Conservation (phyloP, 2,113 vertebrate genomes). For the Coturnix japonica region DNA sequence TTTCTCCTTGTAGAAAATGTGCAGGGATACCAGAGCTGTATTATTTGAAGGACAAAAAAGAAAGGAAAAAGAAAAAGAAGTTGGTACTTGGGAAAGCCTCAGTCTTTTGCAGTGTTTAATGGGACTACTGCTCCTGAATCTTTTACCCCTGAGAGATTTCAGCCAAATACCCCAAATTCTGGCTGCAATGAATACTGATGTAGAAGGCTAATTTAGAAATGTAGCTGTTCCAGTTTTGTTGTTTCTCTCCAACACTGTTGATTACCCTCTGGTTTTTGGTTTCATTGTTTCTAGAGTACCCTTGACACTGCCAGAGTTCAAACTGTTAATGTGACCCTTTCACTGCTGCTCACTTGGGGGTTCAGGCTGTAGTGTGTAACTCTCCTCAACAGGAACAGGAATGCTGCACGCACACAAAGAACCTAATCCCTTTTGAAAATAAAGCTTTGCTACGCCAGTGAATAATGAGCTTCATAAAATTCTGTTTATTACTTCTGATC, state of each 20-base stretch:
- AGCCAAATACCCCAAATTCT: not conserved
- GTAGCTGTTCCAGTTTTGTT: not conserved
- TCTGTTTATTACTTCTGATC: not conserved
- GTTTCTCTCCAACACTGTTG: not conserved
- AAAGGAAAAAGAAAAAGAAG: not conserved
- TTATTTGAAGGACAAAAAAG: not conserved
- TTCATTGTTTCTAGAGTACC: not conserved
- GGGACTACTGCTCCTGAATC: not conserved
- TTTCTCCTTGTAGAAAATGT: conserved; percentile 6
- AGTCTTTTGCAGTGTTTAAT: not conserved
- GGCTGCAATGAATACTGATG: not conserved
- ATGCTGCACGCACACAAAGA: not conserved
- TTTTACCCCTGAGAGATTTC: not conserved
- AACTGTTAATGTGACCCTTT: not conserved
- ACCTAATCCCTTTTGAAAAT: not conserved
- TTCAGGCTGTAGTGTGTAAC: not conserved
- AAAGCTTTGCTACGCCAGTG: not conserved
- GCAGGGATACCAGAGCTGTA: not conserved
- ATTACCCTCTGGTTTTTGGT: not conserved
- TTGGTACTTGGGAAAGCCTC: not conserved
- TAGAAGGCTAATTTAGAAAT: not conserved
- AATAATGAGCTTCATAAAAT: not conserved
- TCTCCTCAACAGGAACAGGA: not conserved
- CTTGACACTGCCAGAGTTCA: not conserved
- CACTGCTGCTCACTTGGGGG: not conserved